Base-by-base conservation (phyloP, 2,888 invertebrate genomes). In the Drosophila dives region DNA sequence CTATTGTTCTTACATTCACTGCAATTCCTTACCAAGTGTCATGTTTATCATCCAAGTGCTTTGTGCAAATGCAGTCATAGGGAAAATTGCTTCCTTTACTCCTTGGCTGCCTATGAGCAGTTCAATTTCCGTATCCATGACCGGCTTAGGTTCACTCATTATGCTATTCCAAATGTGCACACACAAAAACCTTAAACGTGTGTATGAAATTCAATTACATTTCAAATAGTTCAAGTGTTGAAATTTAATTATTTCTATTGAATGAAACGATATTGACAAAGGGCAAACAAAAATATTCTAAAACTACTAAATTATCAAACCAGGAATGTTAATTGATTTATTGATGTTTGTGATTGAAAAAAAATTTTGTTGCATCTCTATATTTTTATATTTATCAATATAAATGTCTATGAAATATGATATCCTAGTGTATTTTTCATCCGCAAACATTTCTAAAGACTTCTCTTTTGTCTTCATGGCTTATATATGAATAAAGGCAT, bases 71-170 rank as follows among this genome's bases (percentile, higher is more conserved):
- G 72, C 89, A 86, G 70, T 77, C 75, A 78, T 54, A 65, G 66
- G 67, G 83, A 86, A 83, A 83, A 89, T 83, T 86, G 75, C 67
- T 83, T 83, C 87, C 79, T 86, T 64, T 68, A 17, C 55, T 59
- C 51, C 20, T 45, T 15, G 45, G 20, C 15, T 34, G 56, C 20
- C 54, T 67, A 61, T 62, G 53, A 54, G 49, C 56, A 54, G 61
- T 62, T 65, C 65, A 66, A 86, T 68, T 67, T 68, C 54, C 68
- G 56, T 64, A 53, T 72, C 60, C 59, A 50, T 64, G 61, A 64
- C 61, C 66, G 72, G 23, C 23, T 20, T 23, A 15, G 15, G 50
- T 53, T 64, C 38, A 61, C 56, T 66, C 64, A 51, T 45, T 45
- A 53, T 60, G 33, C 38, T 36, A 48, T 64, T 64, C 53, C 26